Conservation (phyloP, 2,113 vertebrate species). For the Ciconia boyciana region DNA sequence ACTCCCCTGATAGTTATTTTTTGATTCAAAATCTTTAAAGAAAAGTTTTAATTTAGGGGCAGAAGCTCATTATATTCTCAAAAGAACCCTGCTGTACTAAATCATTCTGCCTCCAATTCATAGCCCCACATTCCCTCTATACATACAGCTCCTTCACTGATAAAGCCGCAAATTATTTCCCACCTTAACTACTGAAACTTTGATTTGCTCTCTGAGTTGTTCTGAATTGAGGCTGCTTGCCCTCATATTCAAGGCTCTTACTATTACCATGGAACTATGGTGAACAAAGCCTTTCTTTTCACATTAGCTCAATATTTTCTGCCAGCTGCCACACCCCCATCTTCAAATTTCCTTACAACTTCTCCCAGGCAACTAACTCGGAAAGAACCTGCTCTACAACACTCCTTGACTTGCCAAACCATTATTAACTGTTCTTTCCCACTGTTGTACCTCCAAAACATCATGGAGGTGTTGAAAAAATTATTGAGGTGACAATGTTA, state of each 20-base stretch:
- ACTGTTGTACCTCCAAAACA: not conserved
- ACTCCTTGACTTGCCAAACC: not conserved
- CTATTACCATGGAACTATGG: not conserved
- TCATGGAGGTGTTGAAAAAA: not conserved
- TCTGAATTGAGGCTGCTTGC: not conserved
- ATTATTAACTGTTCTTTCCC: not conserved
- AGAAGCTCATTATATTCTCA: conserved; percentile 61
- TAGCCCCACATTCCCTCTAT: not conserved
- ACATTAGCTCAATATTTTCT: not conserved
- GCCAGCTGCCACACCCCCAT: not conserved
- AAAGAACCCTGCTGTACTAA: conserved; percentile 42
- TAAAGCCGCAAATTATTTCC: not conserved
- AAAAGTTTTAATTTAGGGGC: conserved; percentile 67
- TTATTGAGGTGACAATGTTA: not conserved
- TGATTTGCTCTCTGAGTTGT: not conserved
- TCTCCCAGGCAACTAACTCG: not conserved
- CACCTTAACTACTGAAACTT: not conserved
- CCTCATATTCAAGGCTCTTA: not conserved
- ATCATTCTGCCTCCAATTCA: conserved; percentile 35
- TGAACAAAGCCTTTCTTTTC: not conserved
- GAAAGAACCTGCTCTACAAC: not conserved
- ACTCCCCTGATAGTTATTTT: conserved; percentile 63
- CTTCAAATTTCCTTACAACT: not conserved
- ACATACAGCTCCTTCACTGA: not conserved
- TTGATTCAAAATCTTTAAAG: conserved; percentile 65